Percentiles rank a stretch among this genome's conserved stretches.
These are phyloP conservation scores for Speoplatyrhinus poulsoni DNA, from an alignment of 2,113 vertebrate genomes.

Conservation along the genomic window DNA sequence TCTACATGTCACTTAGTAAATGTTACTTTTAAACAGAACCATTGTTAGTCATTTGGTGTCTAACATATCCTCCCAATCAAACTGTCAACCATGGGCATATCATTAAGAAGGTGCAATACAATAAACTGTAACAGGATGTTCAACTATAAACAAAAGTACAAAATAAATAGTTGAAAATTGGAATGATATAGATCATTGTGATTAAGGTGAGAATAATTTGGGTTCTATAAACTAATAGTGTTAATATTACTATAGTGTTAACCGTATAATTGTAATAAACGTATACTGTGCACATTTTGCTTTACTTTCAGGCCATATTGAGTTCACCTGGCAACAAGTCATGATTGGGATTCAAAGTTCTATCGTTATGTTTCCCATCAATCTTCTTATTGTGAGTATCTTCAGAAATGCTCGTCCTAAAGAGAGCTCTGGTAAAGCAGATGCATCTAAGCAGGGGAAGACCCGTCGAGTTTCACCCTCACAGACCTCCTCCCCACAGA, in stretches of 20 bases:
- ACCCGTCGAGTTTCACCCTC: slow-evolving; percentile 68
- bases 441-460: slow-evolving; percentile 67
- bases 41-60: too few species aligned
- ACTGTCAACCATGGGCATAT: too few species aligned
- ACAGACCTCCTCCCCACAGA: slow-evolving; percentile 54
- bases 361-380: slow-evolving; percentile 94
- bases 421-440: slow-evolving; percentile 51
- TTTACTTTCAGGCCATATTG: slow-evolving; percentile 82
- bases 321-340: slow-evolving; percentile 96
- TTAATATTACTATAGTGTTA: too few species aligned
- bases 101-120: too few species aligned
- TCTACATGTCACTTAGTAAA: too few species aligned
- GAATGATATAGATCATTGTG: not conserved
- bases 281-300: not conserved
- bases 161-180: too few species aligned
- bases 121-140: too few species aligned
- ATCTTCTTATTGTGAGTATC: slow-evolving; percentile 93
- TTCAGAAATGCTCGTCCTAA: slow-evolving; percentile 82
- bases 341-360: slow-evolving; percentile 94
- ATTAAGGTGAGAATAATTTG: not conserved
- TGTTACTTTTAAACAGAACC: too few species aligned
- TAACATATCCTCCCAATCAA: too few species aligned
- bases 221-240: not conserved
- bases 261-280: not conserved
- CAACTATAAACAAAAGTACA: too few species aligned